Conservation (phyloP, 1,140 invertebrate genomes). For the Drosophila parvula region DNA sequence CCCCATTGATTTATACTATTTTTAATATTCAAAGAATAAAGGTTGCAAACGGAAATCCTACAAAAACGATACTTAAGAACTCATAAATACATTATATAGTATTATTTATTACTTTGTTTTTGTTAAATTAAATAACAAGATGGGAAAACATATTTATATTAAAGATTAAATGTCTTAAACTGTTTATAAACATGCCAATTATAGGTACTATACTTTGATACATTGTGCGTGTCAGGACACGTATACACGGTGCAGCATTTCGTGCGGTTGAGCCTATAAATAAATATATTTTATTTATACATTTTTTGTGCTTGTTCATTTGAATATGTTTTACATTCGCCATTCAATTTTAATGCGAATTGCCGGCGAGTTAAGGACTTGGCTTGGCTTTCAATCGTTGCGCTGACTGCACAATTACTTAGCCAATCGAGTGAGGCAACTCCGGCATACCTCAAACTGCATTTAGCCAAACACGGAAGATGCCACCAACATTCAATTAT, state of each 20-base stretch:
- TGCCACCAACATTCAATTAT: constrained; percentile 27
- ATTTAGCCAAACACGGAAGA: constrained; percentile 44
- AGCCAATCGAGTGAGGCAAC: constrained; percentile 43
- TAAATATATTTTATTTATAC: constrained; percentile 5
- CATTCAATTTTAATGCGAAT: constrained; percentile 9
- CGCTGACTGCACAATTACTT: constrained; percentile 44
- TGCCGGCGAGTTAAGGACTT: constrained; percentile 1
- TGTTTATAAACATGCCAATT: no score
- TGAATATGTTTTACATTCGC: neutral
- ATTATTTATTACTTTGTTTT: constrained; percentile 1
- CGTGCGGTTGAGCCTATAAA: constrained; percentile 9
- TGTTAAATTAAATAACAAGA: neutral
- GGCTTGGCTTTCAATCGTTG: constrained; percentile 24
- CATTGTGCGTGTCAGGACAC: neutral
- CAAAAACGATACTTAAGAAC: neutral
- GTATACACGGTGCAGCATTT: neutral
- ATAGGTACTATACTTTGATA: no score
- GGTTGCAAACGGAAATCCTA: neutral
- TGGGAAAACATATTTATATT: neutral
- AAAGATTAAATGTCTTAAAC: neutral
- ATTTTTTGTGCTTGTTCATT: neutral
- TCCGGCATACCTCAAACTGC: constrained; percentile 32
- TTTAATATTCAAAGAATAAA: neutral
- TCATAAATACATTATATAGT: neutral
- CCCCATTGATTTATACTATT: neutral